phyloP scores from a whole-genome alignment of 2,113 vertebrate genomes.

The Neotoma lepida region DNA sequence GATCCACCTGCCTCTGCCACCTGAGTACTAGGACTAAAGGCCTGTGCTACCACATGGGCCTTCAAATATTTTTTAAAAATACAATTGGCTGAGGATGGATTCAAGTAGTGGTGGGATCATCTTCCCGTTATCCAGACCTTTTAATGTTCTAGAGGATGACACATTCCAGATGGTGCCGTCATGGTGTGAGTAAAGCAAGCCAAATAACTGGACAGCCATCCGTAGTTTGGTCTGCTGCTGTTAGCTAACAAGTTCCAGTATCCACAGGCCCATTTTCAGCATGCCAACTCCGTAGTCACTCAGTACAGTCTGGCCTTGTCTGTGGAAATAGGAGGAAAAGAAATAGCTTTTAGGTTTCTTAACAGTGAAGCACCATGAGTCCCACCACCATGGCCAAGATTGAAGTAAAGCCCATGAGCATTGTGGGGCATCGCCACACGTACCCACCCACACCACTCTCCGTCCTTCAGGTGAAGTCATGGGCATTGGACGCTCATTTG shows the following conservation, averaged over 20 bases:
- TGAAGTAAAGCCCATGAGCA: neutral
- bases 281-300: neutral
- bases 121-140: neutral
- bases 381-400: neutral
- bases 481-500: slow-evolving; percentile 96
- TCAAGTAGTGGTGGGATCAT: neutral
- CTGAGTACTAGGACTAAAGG: neutral
- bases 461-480: slow-evolving; percentile 94
- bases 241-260: neutral
- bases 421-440: neutral
- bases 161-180: slow-evolving; percentile 12
- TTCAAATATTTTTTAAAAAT: neutral
- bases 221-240: neutral
- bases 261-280: neutral
- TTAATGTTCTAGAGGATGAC: neutral
- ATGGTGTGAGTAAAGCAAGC: neutral
- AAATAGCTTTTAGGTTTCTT: neutral
- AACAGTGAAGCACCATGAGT: neutral
- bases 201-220: neutral
- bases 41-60: neutral
- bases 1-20: neutral
- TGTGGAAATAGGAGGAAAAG: neutral
- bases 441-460: neutral
- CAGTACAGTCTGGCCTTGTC: neutral
- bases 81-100: neutral